Percentiles rank a stretch among this genome's conserved stretches.
Conservation (phyloP, 2,797 vertebrate genomes). For the Pelodytes ibericus region DNA sequence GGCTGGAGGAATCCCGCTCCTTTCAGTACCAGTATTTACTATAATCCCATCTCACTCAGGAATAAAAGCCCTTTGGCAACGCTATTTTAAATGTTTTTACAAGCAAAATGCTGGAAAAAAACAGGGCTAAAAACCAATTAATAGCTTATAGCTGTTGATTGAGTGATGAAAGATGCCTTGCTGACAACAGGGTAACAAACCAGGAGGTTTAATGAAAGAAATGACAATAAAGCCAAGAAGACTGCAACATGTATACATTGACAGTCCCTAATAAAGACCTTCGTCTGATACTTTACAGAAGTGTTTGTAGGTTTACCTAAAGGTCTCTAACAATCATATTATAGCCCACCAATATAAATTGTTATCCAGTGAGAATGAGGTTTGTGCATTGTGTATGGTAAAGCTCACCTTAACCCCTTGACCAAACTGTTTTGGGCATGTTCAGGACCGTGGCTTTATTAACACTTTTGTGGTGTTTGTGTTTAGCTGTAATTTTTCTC, state of each 20-base stretch:
- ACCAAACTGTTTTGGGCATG: no score
- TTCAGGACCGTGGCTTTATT: no score
- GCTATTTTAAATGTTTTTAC: conserved; percentile 54
- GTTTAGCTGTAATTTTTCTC: no score
- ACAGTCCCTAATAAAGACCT: conserved; percentile 16
- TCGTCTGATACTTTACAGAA: no score
- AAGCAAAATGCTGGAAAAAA: conserved; percentile 52
- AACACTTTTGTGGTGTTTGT: no score
- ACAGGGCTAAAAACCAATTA: conserved; percentile 54
- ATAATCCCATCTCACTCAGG: conserved; percentile 55
- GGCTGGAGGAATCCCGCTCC: conserved; percentile 47
- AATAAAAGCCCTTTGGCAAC: conserved; percentile 53
- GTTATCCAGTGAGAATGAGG: no score
- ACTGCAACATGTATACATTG: conserved; percentile 24
- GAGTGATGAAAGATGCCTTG: conserved; percentile 52
- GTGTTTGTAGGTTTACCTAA: no score
- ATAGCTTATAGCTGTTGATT: conserved; percentile 53
- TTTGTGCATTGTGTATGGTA: no score
- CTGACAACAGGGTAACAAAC: conserved; percentile 46
- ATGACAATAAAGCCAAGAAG: conserved; percentile 30
- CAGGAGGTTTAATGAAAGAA: conserved; percentile 38
- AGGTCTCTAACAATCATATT: no score
- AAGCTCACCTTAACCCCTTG: no score
- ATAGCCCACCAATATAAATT: no score
- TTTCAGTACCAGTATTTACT: conserved; percentile 54